These are phyloP conservation scores for Callosobruchus maculatus DNA, from an alignment of 2,888 invertebrate species.

Conservation along the genomic window DNA sequence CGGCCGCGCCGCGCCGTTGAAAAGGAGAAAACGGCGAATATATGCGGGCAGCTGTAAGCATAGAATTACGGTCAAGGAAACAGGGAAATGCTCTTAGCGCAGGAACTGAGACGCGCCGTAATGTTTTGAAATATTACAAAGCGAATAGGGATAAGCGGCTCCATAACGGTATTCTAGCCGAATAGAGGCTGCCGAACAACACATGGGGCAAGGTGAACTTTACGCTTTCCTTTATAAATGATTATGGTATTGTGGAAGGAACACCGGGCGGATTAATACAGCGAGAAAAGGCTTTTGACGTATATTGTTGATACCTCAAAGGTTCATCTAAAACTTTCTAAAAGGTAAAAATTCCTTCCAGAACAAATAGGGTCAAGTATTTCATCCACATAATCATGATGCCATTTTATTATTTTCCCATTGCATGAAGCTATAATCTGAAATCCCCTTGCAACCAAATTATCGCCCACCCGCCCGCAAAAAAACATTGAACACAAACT, in stretches of 20 bases:
- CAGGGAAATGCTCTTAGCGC: not conserved
- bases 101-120: not conserved
- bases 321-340: too few relatives aligned
- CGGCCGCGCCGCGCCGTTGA: not conserved
- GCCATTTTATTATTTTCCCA: too few relatives aligned
- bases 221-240: not conserved
- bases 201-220: not conserved
- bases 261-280: too few relatives aligned
- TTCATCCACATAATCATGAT: too few relatives aligned
- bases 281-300: too few relatives aligned
- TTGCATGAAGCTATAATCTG: too few relatives aligned
- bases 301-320: too few relatives aligned
- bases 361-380: too few relatives aligned
- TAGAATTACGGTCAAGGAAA: not conserved
- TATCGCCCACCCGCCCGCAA: too few relatives aligned
- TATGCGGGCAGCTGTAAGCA: not conserved
- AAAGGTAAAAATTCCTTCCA: too few relatives aligned
- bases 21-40: not conserved
- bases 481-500: too few relatives aligned
- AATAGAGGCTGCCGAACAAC: not conserved
- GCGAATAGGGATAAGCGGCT: not conserved
- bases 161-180: not conserved
- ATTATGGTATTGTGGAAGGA: not conserved
- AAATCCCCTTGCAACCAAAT: too few relatives aligned
- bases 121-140: not conserved